Evolutionary conservation across 2,888 invertebrate species (phyloP), one percentile per base, ranked within the genome.

Genomic region (Hesperia comma): DNA sequence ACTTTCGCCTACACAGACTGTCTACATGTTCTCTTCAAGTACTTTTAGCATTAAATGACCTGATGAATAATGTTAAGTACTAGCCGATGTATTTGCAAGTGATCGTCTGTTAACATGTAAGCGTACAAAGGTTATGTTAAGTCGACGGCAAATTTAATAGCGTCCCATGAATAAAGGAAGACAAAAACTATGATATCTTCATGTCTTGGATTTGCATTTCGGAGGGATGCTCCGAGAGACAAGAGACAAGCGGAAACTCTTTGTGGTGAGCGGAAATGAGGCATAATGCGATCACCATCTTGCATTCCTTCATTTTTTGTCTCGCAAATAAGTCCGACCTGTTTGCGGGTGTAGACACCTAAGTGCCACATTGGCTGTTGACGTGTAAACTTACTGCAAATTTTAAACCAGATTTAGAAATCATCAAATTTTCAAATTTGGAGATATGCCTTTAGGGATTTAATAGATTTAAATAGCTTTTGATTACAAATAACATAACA

Each of bases 181-280:
- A 71, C 57, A 68, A 71, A 71, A 72, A 74, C 68, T 73, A 68
- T 71, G 69, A 74, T 74, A 76, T 74, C 72, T 72, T 73, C 72
- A 76, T 75, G 75, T 74, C 76, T 71, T 77, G 77, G 80, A 87
- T 89, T 88, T 90, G 88, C 90, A 90, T 90, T 85, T 80, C 74
- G 77, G 77, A 80, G 83, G 83, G 90, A 90, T 92, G 88, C 79
- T 85, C 87, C 78, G 76, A 85, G 80, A 86, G 80, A 88, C 84
- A 87, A 86, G 85, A 90, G 90, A 87, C 86, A 87, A 82, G 80
- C 90, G 92, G 92, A 92, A 88, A 82, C 74, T 75, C 87, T 86
- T 92, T 92, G 90, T 90, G 73, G 73, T 61, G 75, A 81, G 81
- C 92, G 92, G 92, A 92, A 90, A 85, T 76, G 80, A 81, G 80